Evolutionary conservation across 2,113 vertebrate species (phyloP).

Genomic region (Sander lucioperca): DNA sequence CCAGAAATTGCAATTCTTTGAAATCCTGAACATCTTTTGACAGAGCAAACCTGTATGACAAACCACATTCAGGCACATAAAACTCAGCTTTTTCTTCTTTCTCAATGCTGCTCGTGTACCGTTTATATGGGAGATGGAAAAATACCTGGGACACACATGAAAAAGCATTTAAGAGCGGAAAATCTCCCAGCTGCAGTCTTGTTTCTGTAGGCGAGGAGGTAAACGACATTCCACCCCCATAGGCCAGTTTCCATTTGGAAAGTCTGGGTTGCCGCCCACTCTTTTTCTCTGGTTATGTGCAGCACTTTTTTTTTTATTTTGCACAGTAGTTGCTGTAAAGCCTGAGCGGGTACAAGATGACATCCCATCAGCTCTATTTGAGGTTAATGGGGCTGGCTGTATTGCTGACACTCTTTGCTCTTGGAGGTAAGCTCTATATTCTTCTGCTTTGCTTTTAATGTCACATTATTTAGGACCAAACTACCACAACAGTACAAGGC

Average conservation of each 20-base stretch:
- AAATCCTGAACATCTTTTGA: not conserved
- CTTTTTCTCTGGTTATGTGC: constrained; percentile 8
- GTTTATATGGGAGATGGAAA: constrained; percentile 23
- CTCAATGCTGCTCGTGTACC: not conserved
- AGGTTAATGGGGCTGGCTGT: constrained; percentile 64
- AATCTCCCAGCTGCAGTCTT: constrained; percentile 28
- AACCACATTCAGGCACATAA: not conserved
- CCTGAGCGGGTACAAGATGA: constrained; percentile 67
- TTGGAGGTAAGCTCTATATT: constrained; percentile 74
- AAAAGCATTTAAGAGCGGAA: constrained; percentile 39
- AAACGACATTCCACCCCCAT: constrained; percentile 62
- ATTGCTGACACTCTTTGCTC: constrained; percentile 68
- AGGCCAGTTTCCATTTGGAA: constrained; percentile 71
- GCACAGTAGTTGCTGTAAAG: constrained; percentile 35
- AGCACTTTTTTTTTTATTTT: constrained; percentile 11
- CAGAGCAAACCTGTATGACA: not conserved
- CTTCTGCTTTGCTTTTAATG: not conserved
- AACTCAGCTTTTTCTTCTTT: not conserved
- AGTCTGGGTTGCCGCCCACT: constrained; percentile 50
- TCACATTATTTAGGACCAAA: not conserved
- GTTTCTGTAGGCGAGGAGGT: constrained; percentile 52
- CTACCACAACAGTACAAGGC: not conserved
- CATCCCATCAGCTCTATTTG: constrained; percentile 64
- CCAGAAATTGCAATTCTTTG: not conserved
- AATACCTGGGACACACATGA: constrained; percentile 28